phyloP scores from a whole-genome alignment of 2,113 vertebrate genomes.

The Nibea albiflora region DNA sequence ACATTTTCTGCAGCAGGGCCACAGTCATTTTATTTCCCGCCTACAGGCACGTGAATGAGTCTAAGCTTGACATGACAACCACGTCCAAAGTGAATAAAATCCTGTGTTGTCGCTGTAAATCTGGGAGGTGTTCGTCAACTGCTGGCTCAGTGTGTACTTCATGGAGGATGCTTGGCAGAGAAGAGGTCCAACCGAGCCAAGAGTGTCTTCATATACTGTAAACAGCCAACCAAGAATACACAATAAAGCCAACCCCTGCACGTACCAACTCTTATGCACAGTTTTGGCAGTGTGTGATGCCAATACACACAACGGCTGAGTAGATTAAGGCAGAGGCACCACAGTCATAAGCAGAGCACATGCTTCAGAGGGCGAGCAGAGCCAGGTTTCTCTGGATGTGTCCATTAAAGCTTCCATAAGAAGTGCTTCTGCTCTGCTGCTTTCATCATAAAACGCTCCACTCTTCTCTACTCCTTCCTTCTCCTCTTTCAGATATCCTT shows the following conservation, averaged over 20 bases:
- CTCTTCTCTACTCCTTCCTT: background rate
- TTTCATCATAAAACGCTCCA: background rate
- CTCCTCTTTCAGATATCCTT: background rate
- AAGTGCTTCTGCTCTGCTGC: background rate
- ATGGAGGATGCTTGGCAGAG: conserved; percentile 26
- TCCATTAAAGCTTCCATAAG: background rate
- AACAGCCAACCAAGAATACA: conserved; percentile 22
- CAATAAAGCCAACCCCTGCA: conserved; percentile 9
- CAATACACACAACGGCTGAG: background rate
- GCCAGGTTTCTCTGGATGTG: background rate
- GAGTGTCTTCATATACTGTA: conserved; percentile 28
- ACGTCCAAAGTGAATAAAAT: conserved; percentile 1
- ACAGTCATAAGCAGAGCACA: conserved; percentile 22
- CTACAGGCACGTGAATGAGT: background rate
- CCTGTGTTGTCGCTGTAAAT: background rate
- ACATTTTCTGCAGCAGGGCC: background rate
- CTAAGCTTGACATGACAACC: background rate
- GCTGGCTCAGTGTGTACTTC: conserved; percentile 10
- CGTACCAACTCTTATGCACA: background rate
- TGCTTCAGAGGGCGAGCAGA: conserved; percentile 25
- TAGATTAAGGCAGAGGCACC: conserved; percentile 19
- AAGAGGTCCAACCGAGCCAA: background rate
- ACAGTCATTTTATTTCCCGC: background rate
- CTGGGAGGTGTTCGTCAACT: conserved; percentile 6
- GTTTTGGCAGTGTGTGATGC: background rate